Percentiles rank a stretch among this genome's conserved stretches.
These are phyloP conservation scores for Erpobdella octoculata DNA, from an alignment of 2,888 invertebrate genomes.

Conservation along the genomic window DNA sequence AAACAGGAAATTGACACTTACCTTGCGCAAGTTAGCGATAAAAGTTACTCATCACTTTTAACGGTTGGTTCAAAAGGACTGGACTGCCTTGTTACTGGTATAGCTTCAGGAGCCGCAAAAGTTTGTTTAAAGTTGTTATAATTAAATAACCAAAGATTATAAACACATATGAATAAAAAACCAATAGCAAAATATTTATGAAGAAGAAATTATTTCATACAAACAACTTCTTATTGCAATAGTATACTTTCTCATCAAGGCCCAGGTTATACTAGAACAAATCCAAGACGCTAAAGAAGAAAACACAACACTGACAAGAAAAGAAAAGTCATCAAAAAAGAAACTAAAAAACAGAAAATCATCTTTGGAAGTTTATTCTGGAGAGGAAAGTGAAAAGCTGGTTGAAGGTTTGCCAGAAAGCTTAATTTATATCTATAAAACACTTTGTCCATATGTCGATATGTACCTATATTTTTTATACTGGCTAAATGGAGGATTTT, in stretches of 20 bases:
- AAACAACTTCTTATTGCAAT: no score
- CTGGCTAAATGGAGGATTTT: no score
- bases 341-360: no score
- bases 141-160: no score
- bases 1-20: conserved; percentile 86
- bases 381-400: neutral
- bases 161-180: neutral
- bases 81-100: conserved; percentile 69
- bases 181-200: neutral
- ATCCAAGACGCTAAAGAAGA: conserved; percentile 1
- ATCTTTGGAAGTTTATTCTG: conserved; percentile 11
- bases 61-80: conserved; percentile 82
- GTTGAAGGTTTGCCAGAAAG: no score
- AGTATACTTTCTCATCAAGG: no score
- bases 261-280: neutral
- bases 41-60: conserved; percentile 82
- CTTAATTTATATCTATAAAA: no score
- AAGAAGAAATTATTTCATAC: neutral
- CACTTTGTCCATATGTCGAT: no score
- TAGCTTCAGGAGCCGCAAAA: conserved; percentile 48
- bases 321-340: no score
- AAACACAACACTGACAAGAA: no score
- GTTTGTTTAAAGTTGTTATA: conserved; percentile 36
- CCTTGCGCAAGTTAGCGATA: conserved; percentile 80
- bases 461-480: no score